These are phyloP conservation scores for Pardalotus punctatus DNA, from an alignment of 2,113 vertebrate species.

Conservation along the genomic window DNA sequence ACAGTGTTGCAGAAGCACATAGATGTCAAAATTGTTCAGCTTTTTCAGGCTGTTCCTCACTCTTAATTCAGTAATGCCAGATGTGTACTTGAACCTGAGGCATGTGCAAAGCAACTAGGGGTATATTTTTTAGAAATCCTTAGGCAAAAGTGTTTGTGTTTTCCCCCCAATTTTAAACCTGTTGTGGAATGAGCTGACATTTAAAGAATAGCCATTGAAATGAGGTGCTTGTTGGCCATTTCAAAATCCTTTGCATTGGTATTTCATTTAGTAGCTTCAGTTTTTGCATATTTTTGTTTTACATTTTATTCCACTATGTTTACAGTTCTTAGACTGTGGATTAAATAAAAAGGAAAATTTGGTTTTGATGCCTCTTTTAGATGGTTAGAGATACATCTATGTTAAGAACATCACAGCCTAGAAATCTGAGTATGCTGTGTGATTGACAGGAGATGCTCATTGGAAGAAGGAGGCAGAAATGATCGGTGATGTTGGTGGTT, in stretches of 20 bases:
- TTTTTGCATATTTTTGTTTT: background rate
- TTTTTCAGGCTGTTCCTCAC: background rate
- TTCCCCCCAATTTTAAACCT: background rate
- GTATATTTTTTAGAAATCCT: background rate
- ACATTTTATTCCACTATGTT: background rate
- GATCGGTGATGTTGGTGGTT: background rate
- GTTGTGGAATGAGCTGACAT: background rate
- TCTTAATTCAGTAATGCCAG: background rate
- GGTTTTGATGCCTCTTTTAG: background rate
- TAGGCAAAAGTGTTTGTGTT: background rate
- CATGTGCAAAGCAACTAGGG: fast-evolving
- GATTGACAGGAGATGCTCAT: background rate
- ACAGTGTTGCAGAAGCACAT: background rate
- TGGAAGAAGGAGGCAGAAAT: background rate
- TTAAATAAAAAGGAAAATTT: background rate
- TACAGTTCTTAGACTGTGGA: background rate
- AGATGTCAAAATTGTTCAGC: background rate
- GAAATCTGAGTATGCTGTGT: background rate
- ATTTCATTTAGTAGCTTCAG: background rate
- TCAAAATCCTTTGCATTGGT: background rate
- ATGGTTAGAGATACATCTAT: background rate
- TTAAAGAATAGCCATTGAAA: background rate
- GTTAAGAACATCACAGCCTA: background rate
- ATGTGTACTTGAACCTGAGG: background rate
- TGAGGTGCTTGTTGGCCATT: background rate